phyloP scores from a whole-genome alignment of 2,888 invertebrate genomes.

The Trissolcus japonicus region DNA sequence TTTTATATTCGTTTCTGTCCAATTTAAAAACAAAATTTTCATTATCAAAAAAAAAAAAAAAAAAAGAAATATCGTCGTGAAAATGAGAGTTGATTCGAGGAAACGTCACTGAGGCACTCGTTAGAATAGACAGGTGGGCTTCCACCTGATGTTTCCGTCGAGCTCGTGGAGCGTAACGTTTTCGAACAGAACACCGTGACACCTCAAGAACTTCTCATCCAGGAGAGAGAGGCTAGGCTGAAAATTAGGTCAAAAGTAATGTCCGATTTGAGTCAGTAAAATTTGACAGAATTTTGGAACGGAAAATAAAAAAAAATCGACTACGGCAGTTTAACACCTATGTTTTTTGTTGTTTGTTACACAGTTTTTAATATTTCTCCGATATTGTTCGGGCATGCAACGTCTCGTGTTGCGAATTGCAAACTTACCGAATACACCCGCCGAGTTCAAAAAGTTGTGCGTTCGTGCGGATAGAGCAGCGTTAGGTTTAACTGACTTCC shows the following conservation, averaged over 20 bases:
- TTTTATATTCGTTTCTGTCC: neutral
- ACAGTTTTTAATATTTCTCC: conserved; percentile 42
- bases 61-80: conserved; percentile 18
- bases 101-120: conserved; percentile 32
- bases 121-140: conserved; percentile 66
- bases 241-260: conserved; percentile 39
- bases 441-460: conserved; percentile 18
- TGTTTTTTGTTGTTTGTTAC: conserved; percentile 8
- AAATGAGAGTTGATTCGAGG: conserved; percentile 43
- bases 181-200: conserved; percentile 27
- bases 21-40: neutral
- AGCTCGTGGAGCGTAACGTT: conserved; percentile 50
- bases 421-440: conserved; percentile 17
- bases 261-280: conserved; percentile 8
- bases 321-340: conserved; percentile 43
- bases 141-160: conserved; percentile 65
- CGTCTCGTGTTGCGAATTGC: conserved; percentile 32
- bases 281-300: neutral
- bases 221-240: conserved; percentile 14
- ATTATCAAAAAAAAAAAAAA: neutral
- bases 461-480: conserved; percentile 21
- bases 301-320: neutral
- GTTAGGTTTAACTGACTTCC: conserved; percentile 11
- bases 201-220: conserved; percentile 18
- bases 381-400: conserved; percentile 40